Evolutionary conservation across 2,113 vertebrate species (phyloP), one percentile per base, ranked within the genome.

Genomic region (Hirundichthys speculiger): DNA sequence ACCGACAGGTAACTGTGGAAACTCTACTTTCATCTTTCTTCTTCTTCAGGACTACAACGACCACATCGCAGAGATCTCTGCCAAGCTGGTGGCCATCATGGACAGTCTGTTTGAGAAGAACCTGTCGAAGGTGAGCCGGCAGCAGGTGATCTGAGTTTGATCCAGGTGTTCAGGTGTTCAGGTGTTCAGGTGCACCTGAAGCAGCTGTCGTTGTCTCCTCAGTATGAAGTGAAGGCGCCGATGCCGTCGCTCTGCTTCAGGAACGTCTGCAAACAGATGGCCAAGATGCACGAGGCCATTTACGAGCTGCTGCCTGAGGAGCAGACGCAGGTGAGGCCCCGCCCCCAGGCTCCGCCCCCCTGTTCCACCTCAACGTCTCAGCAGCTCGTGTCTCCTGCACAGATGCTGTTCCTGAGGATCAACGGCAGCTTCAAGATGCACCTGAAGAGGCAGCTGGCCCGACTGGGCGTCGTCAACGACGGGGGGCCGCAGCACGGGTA

Each of bases 21-120:
- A n/a, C n/a, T n/a, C n/a, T n/a, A n/a, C n/a, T n/a, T n/a, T n/a
- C n/a, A n/a, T n/a, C n/a, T n/a, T n/a, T n/a, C n/a, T n/a, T n/a
- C n/a, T 15, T 73, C 55, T 86, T 25, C 91, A 99, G 98, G 97
- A 99, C 90, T 99, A 98, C 88, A 96, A 95, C 3, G 97, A 99
- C 78, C 98, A 99, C 89, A 94, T 99, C 72, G 90, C 96, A 24
- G 98, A 99, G 87, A 96, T 99, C 84, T 96, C 95, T 16, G 94
- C 96, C 15, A 99, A 99, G 80, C 94, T 99, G 54, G 98, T 99
- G 88, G 96, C 96, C 77, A 99, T 99, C 90, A 99, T 99, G 97
- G 97, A 99, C 89, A 93, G 93, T 63, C 89, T 98, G 80, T 99
- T 97, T 87, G 97, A 99, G 91, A 99, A 96, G 86, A 90, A 95